A percentile compares a stretch with the other conserved stretches of the same genome.
phyloP scores from a whole-genome alignment of 2,113 vertebrate species.

The Menidia beryllina region DNA sequence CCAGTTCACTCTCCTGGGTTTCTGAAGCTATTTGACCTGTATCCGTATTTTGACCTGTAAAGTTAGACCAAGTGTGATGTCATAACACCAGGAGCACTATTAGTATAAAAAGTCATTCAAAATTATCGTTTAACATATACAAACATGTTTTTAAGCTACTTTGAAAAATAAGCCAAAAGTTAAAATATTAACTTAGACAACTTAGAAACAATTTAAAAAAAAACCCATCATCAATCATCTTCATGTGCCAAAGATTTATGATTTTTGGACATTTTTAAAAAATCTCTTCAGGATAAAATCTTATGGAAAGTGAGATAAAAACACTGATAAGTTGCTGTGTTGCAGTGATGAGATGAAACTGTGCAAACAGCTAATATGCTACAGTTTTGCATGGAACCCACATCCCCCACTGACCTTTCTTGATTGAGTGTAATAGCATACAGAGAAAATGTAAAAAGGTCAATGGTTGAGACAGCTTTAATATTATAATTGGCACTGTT shows the following conservation, averaged over 20 bases:
- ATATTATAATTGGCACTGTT: slow-evolving; percentile 83
- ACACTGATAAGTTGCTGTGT: background rate
- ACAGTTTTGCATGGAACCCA: slow-evolving; percentile 73
- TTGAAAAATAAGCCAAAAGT: too few relatives aligned
- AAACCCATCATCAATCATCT: too few relatives aligned
- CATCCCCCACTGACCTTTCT: slow-evolving; percentile 83
- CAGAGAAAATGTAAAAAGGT: slow-evolving; percentile 86
- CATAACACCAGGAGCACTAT: background rate
- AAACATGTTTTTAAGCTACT: too few relatives aligned
- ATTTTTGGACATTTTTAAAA: too few relatives aligned
- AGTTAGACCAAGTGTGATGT: too few relatives aligned
- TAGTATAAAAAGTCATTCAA: too few relatives aligned
- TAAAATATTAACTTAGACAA: too few relatives aligned
- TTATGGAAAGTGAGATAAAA: slow-evolving; percentile 13
- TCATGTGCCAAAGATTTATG: too few relatives aligned
- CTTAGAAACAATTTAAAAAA: too few relatives aligned
- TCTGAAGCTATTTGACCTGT: background rate
- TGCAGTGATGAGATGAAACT: slow-evolving; percentile 31
- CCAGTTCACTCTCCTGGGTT: background rate
- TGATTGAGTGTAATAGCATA: slow-evolving; percentile 84
- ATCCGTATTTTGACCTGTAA: background rate
- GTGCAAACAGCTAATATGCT: slow-evolving; percentile 43
- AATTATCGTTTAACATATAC: too few relatives aligned
- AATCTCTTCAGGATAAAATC: too few relatives aligned
- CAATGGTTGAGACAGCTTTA: slow-evolving; percentile 81